Evolutionary conservation across 2,888 invertebrate genomes (phyloP).

Genomic region (Pachydiplax longipennis): DNA sequence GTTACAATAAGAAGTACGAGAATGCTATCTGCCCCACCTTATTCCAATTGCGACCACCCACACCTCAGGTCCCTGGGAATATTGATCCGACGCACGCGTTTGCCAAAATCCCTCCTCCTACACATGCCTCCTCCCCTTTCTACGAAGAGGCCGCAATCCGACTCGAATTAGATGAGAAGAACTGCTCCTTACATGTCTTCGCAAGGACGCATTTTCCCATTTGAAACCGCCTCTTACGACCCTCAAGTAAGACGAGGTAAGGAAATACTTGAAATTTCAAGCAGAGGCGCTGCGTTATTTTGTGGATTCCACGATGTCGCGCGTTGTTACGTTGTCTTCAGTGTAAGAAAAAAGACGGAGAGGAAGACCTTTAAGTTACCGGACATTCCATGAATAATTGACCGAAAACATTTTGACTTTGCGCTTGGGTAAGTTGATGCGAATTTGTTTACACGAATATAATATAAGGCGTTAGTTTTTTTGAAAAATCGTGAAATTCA

Average conservation of each 20-base stretch:
- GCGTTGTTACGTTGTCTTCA: too few relatives aligned
- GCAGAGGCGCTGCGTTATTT: neutral
- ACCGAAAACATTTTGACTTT: too few relatives aligned
- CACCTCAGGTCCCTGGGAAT: conserved; percentile 3
- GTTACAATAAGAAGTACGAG: conserved; percentile 58
- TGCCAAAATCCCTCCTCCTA: conserved; percentile 45
- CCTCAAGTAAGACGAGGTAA: neutral
- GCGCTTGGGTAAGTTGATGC: too few relatives aligned
- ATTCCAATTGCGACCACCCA: conserved; percentile 39
- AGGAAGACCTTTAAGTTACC: too few relatives aligned
- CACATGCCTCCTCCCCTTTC: neutral
- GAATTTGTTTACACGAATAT: too few relatives aligned
- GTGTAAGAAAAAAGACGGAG: too few relatives aligned
- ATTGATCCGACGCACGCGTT: conserved; percentile 26
- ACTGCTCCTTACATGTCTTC: neutral
- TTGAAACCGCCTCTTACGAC: neutral
- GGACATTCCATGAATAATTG: too few relatives aligned
- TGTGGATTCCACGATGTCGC: neutral
- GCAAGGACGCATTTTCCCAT: neutral
- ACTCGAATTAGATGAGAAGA: neutral
- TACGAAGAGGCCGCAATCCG: neutral
- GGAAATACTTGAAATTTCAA: neutral
- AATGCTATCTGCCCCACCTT: conserved; percentile 45
- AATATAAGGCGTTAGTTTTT: too few relatives aligned
- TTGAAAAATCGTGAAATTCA: too few relatives aligned